Conservation (phyloP, 2,888 invertebrate genomes). For the Cantharis flavilabris region DNA sequence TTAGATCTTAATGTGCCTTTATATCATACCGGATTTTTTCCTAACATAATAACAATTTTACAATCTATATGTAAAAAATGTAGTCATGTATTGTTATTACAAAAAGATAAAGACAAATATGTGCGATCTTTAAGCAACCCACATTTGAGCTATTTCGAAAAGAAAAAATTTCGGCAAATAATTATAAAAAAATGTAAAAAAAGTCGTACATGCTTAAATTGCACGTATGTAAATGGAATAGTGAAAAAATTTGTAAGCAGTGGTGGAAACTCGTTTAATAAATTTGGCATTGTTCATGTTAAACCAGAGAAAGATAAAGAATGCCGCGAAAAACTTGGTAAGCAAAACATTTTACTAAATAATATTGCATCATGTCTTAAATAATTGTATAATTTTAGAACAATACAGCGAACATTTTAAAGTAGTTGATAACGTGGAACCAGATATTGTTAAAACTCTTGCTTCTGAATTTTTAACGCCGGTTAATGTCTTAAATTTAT, state of each 20-base stretch:
- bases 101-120: conserved; percentile 67
- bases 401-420: neutral
- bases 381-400: neutral
- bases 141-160: conserved; percentile 82
- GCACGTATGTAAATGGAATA: conserved; percentile 84
- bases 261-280: neutral
- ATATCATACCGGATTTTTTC: conserved; percentile 96
- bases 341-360: neutral
- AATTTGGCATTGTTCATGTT: neutral
- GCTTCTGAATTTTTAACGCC: conserved; percentile 69
- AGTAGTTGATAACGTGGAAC: neutral
- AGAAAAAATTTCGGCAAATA: conserved; percentile 82
- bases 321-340: neutral
- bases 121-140: conserved; percentile 77
- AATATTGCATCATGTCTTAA: neutral
- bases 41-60: conserved; percentile 85
- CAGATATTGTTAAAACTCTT: neutral
- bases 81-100: conserved; percentile 78
- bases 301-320: neutral
- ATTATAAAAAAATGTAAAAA: conserved; percentile 89
- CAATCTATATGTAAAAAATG: conserved; percentile 97
- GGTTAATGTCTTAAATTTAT: conserved; percentile 76
- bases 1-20: conserved; percentile 94
- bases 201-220: conserved; percentile 78
- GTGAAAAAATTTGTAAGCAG: conserved; percentile 81